Evolutionary conservation across 2,113 vertebrate species (phyloP), one percentile per base, ranked within the genome.

Genomic region (Ginglymostoma cirratum): DNA sequence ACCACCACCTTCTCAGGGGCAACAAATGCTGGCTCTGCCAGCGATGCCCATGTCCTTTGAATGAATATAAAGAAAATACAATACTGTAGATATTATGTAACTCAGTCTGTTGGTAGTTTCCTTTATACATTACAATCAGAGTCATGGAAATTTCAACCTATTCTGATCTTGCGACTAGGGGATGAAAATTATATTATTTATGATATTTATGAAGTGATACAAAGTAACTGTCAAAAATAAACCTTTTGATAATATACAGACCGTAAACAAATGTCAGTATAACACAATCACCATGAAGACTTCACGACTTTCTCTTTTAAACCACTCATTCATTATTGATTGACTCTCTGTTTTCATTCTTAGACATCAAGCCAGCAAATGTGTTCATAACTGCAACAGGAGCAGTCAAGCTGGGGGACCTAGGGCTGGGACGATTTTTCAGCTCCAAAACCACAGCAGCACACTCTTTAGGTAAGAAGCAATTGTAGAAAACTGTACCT

Each of bases 291-390:
- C 19, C 21, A 19, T 38, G 38, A 45, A 42, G 4, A 45, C n/a
- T 83, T 83, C n/a, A 8, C 21, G 80, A 2, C 38, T 83, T 83
- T 83, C 38, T 83, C 80, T 83, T 83, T 45, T 42, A 67, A 45
- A 66, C 5, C n/a, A 38, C 7, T 61, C 87, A 92, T 65, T 92
- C 52, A n/a, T 92, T 92, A 93, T n/a, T 93, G 61, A 93, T 66
- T 66, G 61, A 55, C 24, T 66, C 61, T 38, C 61, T 93, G 95
- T 96, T 66, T 96, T 80, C 96, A 96, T 96, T 95, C 90, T 83
- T 97, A 98, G 98, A 98, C 97, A 98, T 98, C 97, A 98, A 98
- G 96, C 98, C 98, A 15, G 98, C 98, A 96, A 98, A 98, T 0
- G 98, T 98, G 96, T 98, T 98, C 97, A 98, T 98, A 97, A 98